phyloP scores from a whole-genome alignment of 2,113 vertebrate species.

The Cynopterus brachyotis region DNA sequence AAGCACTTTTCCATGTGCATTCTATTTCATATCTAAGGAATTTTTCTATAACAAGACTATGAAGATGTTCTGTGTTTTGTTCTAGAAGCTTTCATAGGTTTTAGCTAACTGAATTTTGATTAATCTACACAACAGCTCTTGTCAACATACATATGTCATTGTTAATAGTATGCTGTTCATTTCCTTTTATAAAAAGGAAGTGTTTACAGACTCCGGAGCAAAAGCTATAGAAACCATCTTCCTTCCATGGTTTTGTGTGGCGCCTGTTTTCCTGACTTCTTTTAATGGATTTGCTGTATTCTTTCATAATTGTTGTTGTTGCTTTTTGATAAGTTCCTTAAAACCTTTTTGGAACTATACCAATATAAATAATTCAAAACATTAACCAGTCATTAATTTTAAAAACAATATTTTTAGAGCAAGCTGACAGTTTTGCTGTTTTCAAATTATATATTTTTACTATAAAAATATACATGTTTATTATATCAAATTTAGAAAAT shows the following conservation, averaged over 20 bases:
- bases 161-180: neutral
- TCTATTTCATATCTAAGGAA: neutral
- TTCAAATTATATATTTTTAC: conserved; percentile 16
- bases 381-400: conserved; percentile 43
- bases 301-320: neutral
- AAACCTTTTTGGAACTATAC: conserved; percentile 1
- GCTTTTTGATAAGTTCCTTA: conserved; percentile 36
- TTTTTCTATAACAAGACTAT: neutral
- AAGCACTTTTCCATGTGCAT: neutral
- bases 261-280: neutral
- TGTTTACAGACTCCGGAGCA: neutral
- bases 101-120: conserved; percentile 8
- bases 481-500: conserved; percentile 13
- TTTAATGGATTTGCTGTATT: neutral
- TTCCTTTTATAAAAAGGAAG: neutral
- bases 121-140: neutral
- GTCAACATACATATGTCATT: neutral
- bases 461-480: neutral
- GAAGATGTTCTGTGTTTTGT: neutral
- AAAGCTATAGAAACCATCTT: neutral
- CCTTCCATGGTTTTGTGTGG: neutral
- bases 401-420: conserved; percentile 38
- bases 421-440: conserved; percentile 33
- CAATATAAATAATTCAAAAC: conserved; percentile 29
- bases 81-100: neutral